Conservation (phyloP, 1,140 invertebrate genomes). For the Leguminivora glycinivorella region DNA sequence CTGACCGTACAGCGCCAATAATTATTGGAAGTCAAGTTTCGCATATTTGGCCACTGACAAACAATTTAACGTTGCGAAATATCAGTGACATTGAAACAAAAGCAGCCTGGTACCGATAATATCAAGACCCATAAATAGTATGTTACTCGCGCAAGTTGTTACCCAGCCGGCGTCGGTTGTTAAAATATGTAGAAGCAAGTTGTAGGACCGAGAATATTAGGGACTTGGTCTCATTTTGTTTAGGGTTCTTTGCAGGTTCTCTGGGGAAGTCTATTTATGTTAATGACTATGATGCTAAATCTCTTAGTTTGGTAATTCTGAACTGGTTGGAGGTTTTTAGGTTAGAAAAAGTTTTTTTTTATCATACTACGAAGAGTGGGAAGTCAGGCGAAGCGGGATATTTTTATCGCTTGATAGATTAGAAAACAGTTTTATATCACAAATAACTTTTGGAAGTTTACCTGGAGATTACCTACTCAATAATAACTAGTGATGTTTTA, state of each 20-base stretch:
- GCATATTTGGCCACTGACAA: background rate
- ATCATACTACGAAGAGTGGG: too few relatives aligned
- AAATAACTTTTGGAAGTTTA: too few relatives aligned
- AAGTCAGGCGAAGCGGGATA: too few relatives aligned
- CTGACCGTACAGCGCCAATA: background rate
- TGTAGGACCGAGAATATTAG: conserved; percentile 22
- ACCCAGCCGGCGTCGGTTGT: conserved; percentile 17
- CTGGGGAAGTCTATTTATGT: conserved; percentile 18
- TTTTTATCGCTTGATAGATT: too few relatives aligned
- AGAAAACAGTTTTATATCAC: too few relatives aligned
- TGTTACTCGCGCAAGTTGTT: conserved; percentile 5
- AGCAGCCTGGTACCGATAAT: conserved; percentile 27
- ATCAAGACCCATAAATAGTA: conserved; percentile 11
- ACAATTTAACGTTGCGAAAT: conserved; percentile 9
- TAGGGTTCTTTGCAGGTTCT: conserved; percentile 26
- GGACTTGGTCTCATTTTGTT: conserved; percentile 14
- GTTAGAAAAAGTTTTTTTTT: too few relatives aligned
- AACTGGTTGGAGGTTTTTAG: too few relatives aligned
- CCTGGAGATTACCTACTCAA: too few relatives aligned
- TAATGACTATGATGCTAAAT: conserved; percentile 15
- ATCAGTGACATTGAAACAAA: conserved; percentile 10
- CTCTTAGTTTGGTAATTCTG: background rate
- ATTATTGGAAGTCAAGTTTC: background rate
- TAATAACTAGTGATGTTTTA: too few relatives aligned
- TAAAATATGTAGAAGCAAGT: conserved; percentile 23